A percentile compares a stretch with the other conserved stretches of the same genome.
phyloP scores from a whole-genome alignment of 2,113 vertebrate species.

The Sander vitreus region DNA sequence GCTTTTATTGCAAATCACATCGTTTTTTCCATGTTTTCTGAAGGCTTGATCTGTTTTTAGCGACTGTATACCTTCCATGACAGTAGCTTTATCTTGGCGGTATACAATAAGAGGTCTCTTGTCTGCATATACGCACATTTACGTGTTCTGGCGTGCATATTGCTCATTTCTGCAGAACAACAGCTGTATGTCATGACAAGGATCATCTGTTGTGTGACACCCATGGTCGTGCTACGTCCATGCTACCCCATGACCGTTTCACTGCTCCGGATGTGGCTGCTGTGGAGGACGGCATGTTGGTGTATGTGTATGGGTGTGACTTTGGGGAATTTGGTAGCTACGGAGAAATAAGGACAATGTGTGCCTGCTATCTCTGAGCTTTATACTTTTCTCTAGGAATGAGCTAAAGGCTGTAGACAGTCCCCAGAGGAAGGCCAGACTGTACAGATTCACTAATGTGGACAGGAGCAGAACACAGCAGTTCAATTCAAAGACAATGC shows the following conservation, averaged over 20 bases:
- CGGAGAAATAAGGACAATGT: conserved; percentile 39
- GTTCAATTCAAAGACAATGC: conserved; percentile 44
- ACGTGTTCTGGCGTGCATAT: conserved; percentile 30
- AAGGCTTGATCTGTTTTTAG: conserved; percentile 38
- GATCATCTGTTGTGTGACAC: conserved; percentile 66
- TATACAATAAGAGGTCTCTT: no score
- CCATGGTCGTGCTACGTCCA: conserved; percentile 42
- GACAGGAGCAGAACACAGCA: conserved; percentile 34
- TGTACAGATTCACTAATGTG: conserved; percentile 18
- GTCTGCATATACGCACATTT: conserved; percentile 1
- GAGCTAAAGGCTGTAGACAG: conserved; percentile 23
- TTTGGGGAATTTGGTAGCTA: conserved; percentile 26
- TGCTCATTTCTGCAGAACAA: conserved; percentile 6
- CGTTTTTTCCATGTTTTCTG: conserved; percentile 1
- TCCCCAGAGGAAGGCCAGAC: conserved; percentile 46
- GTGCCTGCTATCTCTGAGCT: conserved; percentile 37
- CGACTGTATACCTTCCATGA: not conserved
- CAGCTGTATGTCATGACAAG: conserved; percentile 64
- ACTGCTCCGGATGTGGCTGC: conserved; percentile 51
- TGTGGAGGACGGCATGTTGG: conserved; percentile 41
- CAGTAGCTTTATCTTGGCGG: conserved; percentile 14
- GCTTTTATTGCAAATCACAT: conserved; percentile 53
- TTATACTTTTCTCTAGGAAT: conserved; percentile 52
- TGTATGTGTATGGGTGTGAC: conserved; percentile 29
- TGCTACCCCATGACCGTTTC: conserved; percentile 67